Evolutionary conservation across 30 jellyfish, hydroid and myxozoan species (phyloP).

Genomic region (Pseudorhiza aurosa): DNA sequence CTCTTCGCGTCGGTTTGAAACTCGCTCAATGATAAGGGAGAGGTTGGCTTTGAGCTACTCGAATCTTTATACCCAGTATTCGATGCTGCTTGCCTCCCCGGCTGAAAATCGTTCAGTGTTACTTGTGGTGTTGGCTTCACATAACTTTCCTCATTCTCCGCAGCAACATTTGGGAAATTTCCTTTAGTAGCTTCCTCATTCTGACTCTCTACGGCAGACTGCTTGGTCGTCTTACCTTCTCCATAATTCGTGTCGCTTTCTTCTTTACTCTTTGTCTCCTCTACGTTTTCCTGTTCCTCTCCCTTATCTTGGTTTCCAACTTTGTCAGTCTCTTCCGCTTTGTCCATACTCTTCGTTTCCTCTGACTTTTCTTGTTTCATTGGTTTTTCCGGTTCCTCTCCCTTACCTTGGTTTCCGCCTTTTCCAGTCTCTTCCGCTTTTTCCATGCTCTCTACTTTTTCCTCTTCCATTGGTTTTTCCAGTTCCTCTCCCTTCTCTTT

Average conservation of each 20-base stretch:
- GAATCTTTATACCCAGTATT: not conserved
- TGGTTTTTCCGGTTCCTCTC: not conserved
- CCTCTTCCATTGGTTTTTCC: not conserved
- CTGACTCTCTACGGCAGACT: not conserved
- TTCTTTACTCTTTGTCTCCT: not conserved
- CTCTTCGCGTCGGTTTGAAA: slow-evolving; percentile 30
- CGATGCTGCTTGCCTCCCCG: not conserved
- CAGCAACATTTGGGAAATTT: not conserved
- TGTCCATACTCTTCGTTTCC: not conserved
- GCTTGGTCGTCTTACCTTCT: not conserved
- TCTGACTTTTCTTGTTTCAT: not conserved
- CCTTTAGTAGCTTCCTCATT: not conserved
- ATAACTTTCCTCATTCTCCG: not conserved
- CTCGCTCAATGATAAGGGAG: slow-evolving; percentile 17
- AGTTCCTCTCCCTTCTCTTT: not conserved
- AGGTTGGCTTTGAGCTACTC: not conserved
- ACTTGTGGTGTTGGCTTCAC: slow-evolving; percentile 8
- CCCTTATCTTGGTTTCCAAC: not conserved
- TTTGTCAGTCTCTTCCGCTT: not conserved
- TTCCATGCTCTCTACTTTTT: not conserved
- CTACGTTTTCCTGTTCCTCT: not conserved
- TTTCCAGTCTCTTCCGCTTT: not conserved
- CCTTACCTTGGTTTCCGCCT: not conserved
- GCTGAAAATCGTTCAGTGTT: not conserved
- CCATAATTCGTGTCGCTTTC: not conserved